These are phyloP conservation scores for Lagodon rhomboides DNA, from an alignment of 2,797 vertebrate genomes.

Conservation along the genomic window DNA sequence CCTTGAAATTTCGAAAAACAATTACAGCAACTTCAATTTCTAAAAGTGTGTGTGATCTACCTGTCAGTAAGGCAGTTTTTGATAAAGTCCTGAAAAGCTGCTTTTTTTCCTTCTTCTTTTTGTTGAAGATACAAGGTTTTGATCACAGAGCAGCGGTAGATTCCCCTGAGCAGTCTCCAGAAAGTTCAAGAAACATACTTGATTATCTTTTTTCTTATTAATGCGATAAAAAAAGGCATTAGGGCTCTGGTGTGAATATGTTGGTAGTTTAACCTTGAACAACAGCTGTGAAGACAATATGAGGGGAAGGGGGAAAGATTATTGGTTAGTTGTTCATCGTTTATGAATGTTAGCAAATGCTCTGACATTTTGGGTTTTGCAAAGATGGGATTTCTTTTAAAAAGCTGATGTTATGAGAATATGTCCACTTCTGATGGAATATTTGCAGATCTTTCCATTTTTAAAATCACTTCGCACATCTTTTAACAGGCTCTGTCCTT, in stretches of 20 bases:
- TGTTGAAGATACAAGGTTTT: conserved; percentile 64
- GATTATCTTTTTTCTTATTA: conserved; percentile 74
- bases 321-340: conserved; percentile 4
- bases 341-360: neutral
- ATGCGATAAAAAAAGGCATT: conserved; percentile 74
- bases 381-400: neutral
- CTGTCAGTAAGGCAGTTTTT: conserved; percentile 57
- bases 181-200: conserved; percentile 70
- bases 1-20: conserved; percentile 47
- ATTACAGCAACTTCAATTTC: conserved; percentile 27
- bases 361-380: neutral
- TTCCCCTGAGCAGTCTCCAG: conserved; percentile 79
- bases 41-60: conserved; percentile 30
- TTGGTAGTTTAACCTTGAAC: conserved; percentile 47
- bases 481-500: neutral
- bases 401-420: conserved; percentile 13
- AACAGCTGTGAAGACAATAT: conserved; percentile 42
- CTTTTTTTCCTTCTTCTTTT: conserved; percentile 26
- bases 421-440: neutral
- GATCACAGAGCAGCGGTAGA: conserved; percentile 71
- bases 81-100: conserved; percentile 61
- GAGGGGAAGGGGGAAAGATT: conserved; percentile 29
- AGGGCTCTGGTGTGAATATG: conserved; percentile 54
- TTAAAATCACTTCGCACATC: conserved; percentile 16
- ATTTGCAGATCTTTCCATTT: conserved; percentile 4